Conservation (phyloP, 64 coral and sea anemone species). For the Pocillopora verrucosa region DNA sequence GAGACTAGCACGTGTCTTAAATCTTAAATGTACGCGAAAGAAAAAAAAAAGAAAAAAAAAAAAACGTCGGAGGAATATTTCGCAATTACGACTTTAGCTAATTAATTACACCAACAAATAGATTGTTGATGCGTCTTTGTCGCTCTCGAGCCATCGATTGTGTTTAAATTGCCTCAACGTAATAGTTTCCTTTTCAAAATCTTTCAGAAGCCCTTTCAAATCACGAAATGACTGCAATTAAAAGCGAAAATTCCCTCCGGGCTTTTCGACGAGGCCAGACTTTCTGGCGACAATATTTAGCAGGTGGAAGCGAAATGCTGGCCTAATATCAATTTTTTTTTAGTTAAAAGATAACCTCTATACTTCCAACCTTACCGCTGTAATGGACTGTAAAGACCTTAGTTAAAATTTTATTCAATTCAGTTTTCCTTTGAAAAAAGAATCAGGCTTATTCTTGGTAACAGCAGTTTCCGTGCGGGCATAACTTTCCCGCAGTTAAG, state of each 20-base stretch:
- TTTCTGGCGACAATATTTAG: slow-evolving; percentile 3
- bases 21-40: not conserved
- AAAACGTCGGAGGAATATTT: not conserved
- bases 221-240: not conserved
- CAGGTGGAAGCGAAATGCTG: not conserved
- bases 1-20: not conserved
- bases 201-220: not conserved
- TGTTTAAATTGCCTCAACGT: not conserved
- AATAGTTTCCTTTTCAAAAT: not conserved
- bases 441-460: not conserved
- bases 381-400: not conserved
- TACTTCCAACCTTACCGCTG: too few relatives aligned
- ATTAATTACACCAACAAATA: slow-evolving; percentile 22
- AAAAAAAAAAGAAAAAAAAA: not conserved
- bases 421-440: not conserved
- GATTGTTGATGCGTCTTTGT: not conserved
- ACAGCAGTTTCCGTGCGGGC: not conserved
- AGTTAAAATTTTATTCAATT: not conserved
- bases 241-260: slow-evolving; percentile 10
- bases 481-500: not conserved
- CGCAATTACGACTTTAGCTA: not conserved
- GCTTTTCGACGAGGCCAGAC: slow-evolving; percentile 1
- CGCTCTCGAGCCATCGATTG: not conserved
- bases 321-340: too few relatives aligned
- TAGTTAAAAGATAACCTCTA: too few relatives aligned